A percentile compares a stretch with the other conserved stretches of the same genome.
Evolutionary conservation across 64 coral and sea anemone genomes (phyloP).

Genomic region (Porites lutea): DNA sequence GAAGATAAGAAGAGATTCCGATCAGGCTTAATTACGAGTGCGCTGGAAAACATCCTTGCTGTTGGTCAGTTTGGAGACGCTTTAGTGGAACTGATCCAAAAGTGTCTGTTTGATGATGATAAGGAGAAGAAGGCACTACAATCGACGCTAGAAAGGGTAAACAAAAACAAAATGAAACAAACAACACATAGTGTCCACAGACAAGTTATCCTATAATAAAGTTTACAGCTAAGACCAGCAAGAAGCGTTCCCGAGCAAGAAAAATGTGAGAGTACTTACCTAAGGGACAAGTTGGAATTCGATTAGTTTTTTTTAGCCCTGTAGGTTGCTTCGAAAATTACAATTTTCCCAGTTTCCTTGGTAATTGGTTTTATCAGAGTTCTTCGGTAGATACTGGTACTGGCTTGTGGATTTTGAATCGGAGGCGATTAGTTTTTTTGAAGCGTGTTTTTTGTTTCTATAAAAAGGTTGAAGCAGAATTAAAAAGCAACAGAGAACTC

Average conservation of each 20-base stretch:
- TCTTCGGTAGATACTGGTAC: no score
- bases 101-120: slow-evolving; percentile 79
- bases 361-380: no score
- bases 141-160: slow-evolving; percentile 68
- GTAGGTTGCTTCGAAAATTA: no score
- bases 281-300: no score
- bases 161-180: neutral
- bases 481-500: slow-evolving; percentile 19
- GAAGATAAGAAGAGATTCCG: slow-evolving; percentile 68
- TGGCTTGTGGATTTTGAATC: no score
- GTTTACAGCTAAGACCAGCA: no score
- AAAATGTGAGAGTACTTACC: no score
- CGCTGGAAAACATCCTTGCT: slow-evolving; percentile 11
- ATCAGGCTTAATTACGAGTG: slow-evolving; percentile 57
- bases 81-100: slow-evolving; percentile 65
- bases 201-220: no score
- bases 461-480: slow-evolving; percentile 57
- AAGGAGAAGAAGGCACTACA: slow-evolving; percentile 71
- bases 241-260: no score
- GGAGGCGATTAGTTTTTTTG: neutral
- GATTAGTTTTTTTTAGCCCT: no score
- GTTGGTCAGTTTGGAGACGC: slow-evolving; percentile 35
- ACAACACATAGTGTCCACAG: no score
- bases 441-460: neutral
- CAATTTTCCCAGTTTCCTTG: no score